A percentile compares a stretch with the other conserved stretches of the same genome.
Conservation (phyloP, 1,140 invertebrate species). For the Drosophila rhopaloa region DNA sequence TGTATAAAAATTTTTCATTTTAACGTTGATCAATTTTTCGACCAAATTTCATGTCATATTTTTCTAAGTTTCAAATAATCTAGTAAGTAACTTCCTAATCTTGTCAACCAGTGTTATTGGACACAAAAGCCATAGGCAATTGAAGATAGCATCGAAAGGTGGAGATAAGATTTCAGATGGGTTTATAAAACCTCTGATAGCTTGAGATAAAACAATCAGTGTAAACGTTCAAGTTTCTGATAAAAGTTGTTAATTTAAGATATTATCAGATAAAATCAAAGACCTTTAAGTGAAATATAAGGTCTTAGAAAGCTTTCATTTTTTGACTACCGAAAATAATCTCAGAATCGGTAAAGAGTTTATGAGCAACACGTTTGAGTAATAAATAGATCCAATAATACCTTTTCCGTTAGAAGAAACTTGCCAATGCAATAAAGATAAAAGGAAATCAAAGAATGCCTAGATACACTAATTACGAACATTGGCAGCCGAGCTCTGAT, state of each 20-base stretch:
- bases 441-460: slow-evolving; percentile 4
- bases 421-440: slow-evolving; percentile 19
- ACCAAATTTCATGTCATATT: too few relatives aligned
- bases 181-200: neutral
- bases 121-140: neutral
- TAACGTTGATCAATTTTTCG: too few relatives aligned
- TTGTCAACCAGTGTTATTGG: neutral
- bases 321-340: too few relatives aligned
- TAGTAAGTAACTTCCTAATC: neutral
- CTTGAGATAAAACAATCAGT: neutral
- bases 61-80: too few relatives aligned
- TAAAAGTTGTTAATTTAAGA: neutral
- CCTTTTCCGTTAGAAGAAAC: slow-evolving; percentile 1
- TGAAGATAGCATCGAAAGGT: neutral
- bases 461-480: slow-evolving; percentile 8
- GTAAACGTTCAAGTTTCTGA: neutral
- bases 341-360: too few relatives aligned
- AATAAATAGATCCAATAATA: neutral
- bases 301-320: too few relatives aligned
- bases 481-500: neutral
- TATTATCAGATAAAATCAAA: neutral
- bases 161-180: neutral
- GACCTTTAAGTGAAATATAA: too few relatives aligned
- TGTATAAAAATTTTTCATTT: too few relatives aligned
- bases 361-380: neutral